Evolutionary conservation across 2,113 vertebrate species (phyloP), one percentile per base, ranked within the genome.

Genomic region (Mus spicilegus): DNA sequence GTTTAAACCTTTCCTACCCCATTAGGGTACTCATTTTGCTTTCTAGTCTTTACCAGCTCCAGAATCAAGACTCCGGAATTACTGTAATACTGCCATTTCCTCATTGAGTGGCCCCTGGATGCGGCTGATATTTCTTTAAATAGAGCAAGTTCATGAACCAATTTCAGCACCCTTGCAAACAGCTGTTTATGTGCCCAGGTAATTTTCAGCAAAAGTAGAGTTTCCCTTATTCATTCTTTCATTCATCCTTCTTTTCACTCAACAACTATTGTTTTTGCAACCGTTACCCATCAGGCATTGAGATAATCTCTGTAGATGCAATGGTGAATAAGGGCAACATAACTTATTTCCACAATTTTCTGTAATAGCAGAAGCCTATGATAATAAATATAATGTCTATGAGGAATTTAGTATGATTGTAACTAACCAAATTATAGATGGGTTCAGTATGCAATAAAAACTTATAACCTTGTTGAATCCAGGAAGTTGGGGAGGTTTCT

Each of bases 401-500:
- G 69, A 76, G 49, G 93, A 94, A 89, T 87, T 91, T 87, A 84
- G 6, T 54, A 1, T 89, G 69, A 75, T 84, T 20, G 3, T 61
- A 91, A 95, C 82, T 73, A 94, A 96, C 73, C 30, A 58, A 93
- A 63, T 94, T 87, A 46, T 54, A 24, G 26, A 63, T 54, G 93
- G 58, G 28, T 81, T 61, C 72, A 77, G 61, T 67, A 75, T 95
- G 67, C 69, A 94, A 81, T 61, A 36, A 91, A 63, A 13, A 82
- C 42, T 3, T 46, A 67, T 90, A 89, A 82, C 8, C 22, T 94
- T 91, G 9, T 42, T 69, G 77, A 89, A 30, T 82, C 46, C 30
- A 33, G 17, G 13, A 58, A 7, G 4, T 77, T 95, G 8, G 1
- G 30, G 77, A 78, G 33, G 12, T 84, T 96, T 96, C 46, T 93